Evolutionary conservation across 92 coral and sea anemone species (phyloP).

Genomic region (Parazoanthus darwini): DNA sequence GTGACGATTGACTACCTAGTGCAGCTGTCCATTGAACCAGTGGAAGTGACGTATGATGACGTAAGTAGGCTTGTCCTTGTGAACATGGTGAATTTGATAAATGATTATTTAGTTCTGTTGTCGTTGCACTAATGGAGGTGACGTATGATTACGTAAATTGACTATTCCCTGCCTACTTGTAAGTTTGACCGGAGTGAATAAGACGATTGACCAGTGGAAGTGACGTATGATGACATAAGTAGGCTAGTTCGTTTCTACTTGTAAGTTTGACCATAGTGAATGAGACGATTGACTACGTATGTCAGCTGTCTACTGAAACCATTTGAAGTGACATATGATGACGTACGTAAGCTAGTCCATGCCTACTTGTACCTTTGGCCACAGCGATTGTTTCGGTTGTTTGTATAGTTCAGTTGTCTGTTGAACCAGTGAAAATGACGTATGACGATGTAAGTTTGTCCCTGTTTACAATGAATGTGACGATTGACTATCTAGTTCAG

Average conservation of each 20-base stretch:
- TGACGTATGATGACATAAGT: conserved; percentile 47
- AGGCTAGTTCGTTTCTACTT: too few relatives aligned
- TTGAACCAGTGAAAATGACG: conserved; percentile 55
- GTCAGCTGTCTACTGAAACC: too few relatives aligned
- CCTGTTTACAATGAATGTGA: conserved; percentile 51
- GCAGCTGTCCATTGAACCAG: conserved; percentile 79
- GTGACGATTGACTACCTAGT: conserved; percentile 82
- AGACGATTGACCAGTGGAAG: conserved; percentile 75
- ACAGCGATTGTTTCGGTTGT: too few relatives aligned
- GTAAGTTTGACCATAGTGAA: too few relatives aligned
- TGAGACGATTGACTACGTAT: too few relatives aligned
- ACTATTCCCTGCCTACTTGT: conserved; percentile 31
- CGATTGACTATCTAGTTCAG: conserved; percentile 78
- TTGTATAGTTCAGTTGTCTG: too few relatives aligned
- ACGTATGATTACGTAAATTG: neutral
- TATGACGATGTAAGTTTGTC: too few relatives aligned
- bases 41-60: conserved; percentile 74
- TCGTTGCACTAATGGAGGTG: neutral
- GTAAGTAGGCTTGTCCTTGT: conserved; percentile 47
- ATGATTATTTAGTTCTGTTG: too few relatives aligned
- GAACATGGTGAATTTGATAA: neutral
- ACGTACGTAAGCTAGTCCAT: too few relatives aligned
- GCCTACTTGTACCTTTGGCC: too few relatives aligned
- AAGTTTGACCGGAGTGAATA: conserved; percentile 52
- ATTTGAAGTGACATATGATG: too few relatives aligned